A percentile compares a stretch with the other conserved stretches of the same genome.
Conservation (phyloP, 2,888 invertebrate species). For the Drosophila flavopinicola region DNA sequence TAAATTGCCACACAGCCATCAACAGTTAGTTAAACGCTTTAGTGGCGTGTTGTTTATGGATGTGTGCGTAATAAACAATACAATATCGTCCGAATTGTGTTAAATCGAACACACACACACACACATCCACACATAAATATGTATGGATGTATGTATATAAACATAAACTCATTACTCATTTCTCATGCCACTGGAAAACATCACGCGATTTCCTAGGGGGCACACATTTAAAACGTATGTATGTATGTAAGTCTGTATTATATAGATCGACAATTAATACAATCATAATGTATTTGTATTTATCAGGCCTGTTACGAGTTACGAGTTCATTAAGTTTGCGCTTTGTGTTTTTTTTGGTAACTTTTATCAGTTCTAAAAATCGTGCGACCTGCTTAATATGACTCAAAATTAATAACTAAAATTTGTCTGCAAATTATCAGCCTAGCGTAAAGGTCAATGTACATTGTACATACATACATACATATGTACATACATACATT, state of each 20-base stretch:
- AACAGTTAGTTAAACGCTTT: slow-evolving; percentile 27
- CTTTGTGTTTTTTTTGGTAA: slow-evolving; percentile 4
- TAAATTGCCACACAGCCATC: slow-evolving; percentile 23
- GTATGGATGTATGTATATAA: too few relatives aligned
- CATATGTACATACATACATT: slow-evolving; percentile 8
- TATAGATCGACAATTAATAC: slow-evolving; percentile 13
- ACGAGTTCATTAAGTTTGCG: slow-evolving; percentile 24
- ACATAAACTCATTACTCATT: slow-evolving; percentile 42
- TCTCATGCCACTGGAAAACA: slow-evolving; percentile 56
- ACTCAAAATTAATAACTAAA: slow-evolving; percentile 8
- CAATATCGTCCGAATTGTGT: slow-evolving; percentile 19
- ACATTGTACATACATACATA: slow-evolving; percentile 28
- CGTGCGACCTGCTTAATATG: background rate
- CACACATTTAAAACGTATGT: slow-evolving; percentile 20
- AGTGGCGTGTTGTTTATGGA: slow-evolving; percentile 61
- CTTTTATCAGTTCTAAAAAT: slow-evolving; percentile 9
- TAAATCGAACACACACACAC: slow-evolving; percentile 8
- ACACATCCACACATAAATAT: too few relatives aligned
- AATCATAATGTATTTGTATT: slow-evolving; percentile 6
- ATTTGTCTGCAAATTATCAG: slow-evolving; percentile 16
- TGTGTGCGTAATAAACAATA: slow-evolving; percentile 42
- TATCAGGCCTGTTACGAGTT: slow-evolving; percentile 30
- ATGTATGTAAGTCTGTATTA: slow-evolving; percentile 4
- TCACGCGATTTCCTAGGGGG: slow-evolving; percentile 60
- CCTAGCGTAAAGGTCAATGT: slow-evolving; percentile 64